phyloP scores from a whole-genome alignment of 2,888 invertebrate genomes.

The Poecilobothrus nobilitatus region DNA sequence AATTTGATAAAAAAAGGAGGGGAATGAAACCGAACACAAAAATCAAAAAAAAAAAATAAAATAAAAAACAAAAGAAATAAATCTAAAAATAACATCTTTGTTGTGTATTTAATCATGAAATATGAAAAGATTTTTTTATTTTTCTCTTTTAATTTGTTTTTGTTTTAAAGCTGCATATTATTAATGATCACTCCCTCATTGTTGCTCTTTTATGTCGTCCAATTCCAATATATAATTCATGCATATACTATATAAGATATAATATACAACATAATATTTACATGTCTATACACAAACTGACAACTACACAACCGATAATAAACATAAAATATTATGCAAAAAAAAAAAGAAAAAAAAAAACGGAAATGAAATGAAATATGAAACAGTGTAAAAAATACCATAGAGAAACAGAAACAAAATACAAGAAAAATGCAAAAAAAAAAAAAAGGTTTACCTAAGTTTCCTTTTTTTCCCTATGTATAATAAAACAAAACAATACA shows the following conservation, averaged over 20 bases:
- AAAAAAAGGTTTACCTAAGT: not conserved
- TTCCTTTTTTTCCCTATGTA: not conserved
- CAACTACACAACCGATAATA: too few species aligned
- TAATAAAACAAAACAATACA: too few species aligned
- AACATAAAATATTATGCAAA: too few species aligned
- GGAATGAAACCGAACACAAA: not conserved
- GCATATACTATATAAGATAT: too few species aligned
- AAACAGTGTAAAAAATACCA: not conserved
- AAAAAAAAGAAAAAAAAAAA: not conserved
- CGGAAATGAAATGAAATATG: not conserved
- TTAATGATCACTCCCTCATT: conserved; percentile 3
- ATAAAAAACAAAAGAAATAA: not conserved
- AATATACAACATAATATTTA: too few species aligned
- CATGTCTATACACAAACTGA: too few species aligned
- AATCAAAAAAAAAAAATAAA: not conserved
- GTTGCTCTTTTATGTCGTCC: not conserved
- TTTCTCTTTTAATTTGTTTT: not conserved
- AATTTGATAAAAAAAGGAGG: not conserved
- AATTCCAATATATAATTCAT: too few species aligned
- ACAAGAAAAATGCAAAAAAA: too few species aligned
- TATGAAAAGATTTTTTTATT: not conserved
- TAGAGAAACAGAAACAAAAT: too few species aligned
- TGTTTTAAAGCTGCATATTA: not conserved
- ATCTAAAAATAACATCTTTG: not conserved
- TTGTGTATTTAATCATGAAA: not conserved